phyloP scores from a whole-genome alignment of 2,113 vertebrate species.

The Dicerorhinus sumatrensis region DNA sequence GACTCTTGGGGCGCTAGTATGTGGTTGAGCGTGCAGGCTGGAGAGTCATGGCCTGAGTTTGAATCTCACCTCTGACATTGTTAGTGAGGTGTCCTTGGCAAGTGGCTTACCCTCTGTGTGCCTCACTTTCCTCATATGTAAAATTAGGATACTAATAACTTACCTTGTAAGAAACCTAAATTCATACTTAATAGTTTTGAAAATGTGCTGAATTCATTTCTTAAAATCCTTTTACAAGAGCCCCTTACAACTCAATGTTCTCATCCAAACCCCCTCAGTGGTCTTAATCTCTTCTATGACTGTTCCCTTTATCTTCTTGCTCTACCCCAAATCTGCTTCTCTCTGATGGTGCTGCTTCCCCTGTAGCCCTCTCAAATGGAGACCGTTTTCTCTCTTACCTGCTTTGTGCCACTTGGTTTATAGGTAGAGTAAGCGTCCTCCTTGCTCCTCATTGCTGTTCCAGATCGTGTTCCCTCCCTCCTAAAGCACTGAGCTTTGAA shows the following conservation, averaged over 20 bases:
- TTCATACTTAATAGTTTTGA: background rate
- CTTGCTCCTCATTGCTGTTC: background rate
- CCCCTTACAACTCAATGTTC: background rate
- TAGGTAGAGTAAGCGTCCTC: background rate
- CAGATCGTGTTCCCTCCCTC: background rate
- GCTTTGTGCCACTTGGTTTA: background rate
- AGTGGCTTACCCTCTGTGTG: background rate
- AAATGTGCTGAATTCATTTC: background rate
- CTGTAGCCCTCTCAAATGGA: background rate
- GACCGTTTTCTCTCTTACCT: background rate
- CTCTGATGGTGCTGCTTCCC: background rate
- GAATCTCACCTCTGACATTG: background rate
- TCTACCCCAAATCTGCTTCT: background rate
- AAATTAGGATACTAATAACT: background rate
- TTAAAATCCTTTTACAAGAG: background rate
- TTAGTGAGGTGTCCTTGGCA: background rate
- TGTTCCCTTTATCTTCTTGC: background rate
- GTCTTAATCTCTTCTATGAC: background rate
- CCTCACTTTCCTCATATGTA: background rate
- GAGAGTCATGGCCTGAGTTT: background rate
- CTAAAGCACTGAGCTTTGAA: background rate
- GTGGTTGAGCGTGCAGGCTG: no score
- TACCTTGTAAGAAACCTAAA: background rate
- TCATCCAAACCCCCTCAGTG: rapidly evolving
- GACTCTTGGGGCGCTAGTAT: background rate